Evolutionary conservation across 2,797 vertebrate species (phyloP).

Genomic region (Tokudaia tokunoshimensis): DNA sequence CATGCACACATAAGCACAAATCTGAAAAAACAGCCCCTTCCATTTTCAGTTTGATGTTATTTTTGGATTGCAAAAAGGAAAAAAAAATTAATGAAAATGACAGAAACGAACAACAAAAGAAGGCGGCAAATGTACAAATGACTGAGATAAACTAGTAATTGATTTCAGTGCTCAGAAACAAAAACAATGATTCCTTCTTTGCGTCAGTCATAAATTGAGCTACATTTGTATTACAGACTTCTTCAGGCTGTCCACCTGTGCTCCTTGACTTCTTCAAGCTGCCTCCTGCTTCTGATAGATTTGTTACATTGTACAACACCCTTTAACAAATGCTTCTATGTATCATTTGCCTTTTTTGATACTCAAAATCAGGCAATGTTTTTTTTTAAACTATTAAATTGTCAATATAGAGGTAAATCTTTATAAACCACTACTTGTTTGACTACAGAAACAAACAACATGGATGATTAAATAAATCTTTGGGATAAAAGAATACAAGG

Average conservation of each 20-base stretch:
- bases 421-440: slow-evolving; percentile 6
- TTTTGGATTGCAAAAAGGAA: not conserved
- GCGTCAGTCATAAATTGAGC: not conserved
- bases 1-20: not conserved
- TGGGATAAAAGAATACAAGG: slow-evolving; percentile 22
- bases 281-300: not conserved
- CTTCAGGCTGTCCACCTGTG: not conserved
- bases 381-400: not conserved
- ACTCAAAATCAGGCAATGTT: not conserved
- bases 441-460: not conserved
- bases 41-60: not conserved
- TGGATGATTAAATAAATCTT: not conserved
- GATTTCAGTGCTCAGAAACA: not conserved
- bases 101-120: not conserved
- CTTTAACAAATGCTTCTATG: not conserved
- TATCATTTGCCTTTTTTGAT: not conserved
- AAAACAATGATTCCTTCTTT: not conserved
- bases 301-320: not conserved
- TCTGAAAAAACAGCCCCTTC: not conserved
- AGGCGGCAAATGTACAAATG: not conserved
- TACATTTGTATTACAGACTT: not conserved
- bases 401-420: not conserved
- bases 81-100: not conserved
- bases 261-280: no score
- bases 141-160: not conserved